Conservation (phyloP, 2,797 vertebrate genomes). For the Acestrorhynchus altus region DNA sequence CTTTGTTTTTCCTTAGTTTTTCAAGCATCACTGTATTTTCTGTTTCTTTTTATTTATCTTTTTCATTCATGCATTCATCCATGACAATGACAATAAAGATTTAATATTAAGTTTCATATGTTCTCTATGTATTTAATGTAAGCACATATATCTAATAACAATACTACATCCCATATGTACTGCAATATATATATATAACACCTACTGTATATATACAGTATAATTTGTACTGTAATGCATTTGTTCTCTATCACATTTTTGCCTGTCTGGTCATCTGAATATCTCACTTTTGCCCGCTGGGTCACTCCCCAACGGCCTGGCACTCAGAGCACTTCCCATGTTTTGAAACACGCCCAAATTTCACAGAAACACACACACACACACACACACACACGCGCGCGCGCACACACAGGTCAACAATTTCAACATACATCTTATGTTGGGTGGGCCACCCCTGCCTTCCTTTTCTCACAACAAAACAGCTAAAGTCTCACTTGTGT, state of each 20-base stretch:
- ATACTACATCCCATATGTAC: too few species aligned
- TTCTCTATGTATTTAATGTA: too few species aligned
- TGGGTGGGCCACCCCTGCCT: constrained; percentile 61
- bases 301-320: constrained; percentile 68
- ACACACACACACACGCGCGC: constrained; percentile 4
- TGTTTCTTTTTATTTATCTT: too few species aligned
- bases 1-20: too few species aligned
- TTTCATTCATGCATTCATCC: too few species aligned
- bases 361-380: constrained; percentile 58
- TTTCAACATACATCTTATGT: constrained; percentile 58
- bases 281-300: constrained; percentile 73
- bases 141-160: too few species aligned
- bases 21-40: too few species aligned
- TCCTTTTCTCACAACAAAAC: constrained; percentile 47
- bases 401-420: constrained; percentile 47
- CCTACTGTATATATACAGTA: not conserved
- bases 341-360: constrained; percentile 79
- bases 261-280: constrained; percentile 63
- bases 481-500: not conserved
- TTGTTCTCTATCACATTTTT: constrained; percentile 71
- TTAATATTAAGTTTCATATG: too few species aligned
- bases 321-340: constrained; percentile 81
- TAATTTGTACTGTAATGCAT: constrained; percentile 43
- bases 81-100: too few species aligned
- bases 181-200: too few species aligned